Base-by-base conservation (phyloP, 2,888 invertebrate genomes). In the Agriopis marginaria region DNA sequence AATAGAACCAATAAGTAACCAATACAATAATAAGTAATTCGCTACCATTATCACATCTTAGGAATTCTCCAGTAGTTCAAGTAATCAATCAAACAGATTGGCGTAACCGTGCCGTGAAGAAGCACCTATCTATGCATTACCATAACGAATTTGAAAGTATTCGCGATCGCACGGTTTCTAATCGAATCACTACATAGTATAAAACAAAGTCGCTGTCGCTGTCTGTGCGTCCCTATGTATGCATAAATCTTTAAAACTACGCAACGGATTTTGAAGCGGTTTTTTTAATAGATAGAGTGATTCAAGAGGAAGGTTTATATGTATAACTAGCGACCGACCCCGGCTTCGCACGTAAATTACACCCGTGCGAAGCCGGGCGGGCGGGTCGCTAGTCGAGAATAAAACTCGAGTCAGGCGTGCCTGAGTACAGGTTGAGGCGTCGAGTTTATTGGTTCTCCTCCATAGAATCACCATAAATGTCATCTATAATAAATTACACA, bases 391-490 rank as follows among this genome's bases (percentile, higher is more conserved):
- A 23, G 17, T 23, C 67, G 67, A 79, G 72, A 77, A 44, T 55
- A 51, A 68, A 61, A 60, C 54, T 23, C 45, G 56, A 55, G 67
- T 59, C 49, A 14, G 73, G 62, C 77, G 83, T 80, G 83, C 84
- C 78, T 77, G 78, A 77, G 81, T 82, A 85, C 83, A 78, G 80
- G 81, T 86, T 87, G 81, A 82, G 84, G 84, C 83, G 85, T 83
- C 79, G 78, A 70, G 73, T 89, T 89, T 89, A 90, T 89, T 87
- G 86, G 84, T 76, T 82, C 78, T 81, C 79, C 77, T 86, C 84
- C 82, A 86, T 88, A 87, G 87, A 85, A 87, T 86, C 82, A 83
- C 86, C 86, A 92, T 92, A 89, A 92, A 90, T 87, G 90, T 90
- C 92, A 89, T 85, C 77, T 80, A 75, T 86, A 87, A 91, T 91